Evolutionary conservation across 2,888 invertebrate genomes (phyloP), one percentile per base, ranked within the genome.

Genomic region (Latheticus oryzae): DNA sequence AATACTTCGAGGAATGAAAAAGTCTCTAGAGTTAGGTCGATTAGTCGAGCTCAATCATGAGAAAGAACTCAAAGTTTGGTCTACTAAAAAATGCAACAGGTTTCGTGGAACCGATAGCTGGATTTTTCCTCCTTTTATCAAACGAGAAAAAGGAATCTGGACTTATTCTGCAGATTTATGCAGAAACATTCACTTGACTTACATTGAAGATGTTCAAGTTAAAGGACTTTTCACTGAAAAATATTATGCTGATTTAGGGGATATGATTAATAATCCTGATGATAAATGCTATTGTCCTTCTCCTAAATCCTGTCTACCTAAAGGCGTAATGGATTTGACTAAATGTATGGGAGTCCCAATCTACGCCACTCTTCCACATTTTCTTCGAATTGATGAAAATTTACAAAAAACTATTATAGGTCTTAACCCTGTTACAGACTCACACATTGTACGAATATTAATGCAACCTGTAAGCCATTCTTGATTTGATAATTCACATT

Each of bases 61-160:
- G 47, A 75, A 83, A 0, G 79, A 84, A 64, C 73, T 85, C 72
- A 78, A 81, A 0, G 76, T 81, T 0, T 93, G 91, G 91, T 75
- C 76, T 0, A 87, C 84, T 1, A 83, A 84, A 45, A 77, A 81
- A 1, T 93, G 94, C 71, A 91, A 93, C 71, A 79, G 84, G 45
- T 88, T 85, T 67, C 79, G 82, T 3, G 94, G 94, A 1, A 93
- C 92, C 0, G 95, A 95, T 70, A 89, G 91, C 0, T 91, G 93
- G 0, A 86, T 93, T 7, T 93, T 93, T 74, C 86, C 90, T 0
- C 92, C 93, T 0, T 89, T 89, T 65, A 32, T 51, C 28, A 55
- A 28, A 1, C 79, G 82, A 48, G 82, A 84, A 5, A 84, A 87
- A 33, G 84, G 87, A 3, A 70, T 90, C 5, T 83, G 86, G 69